These are phyloP conservation scores for Hyles lineata DNA, from an alignment of 2,888 invertebrate species.

Conservation along the genomic window DNA sequence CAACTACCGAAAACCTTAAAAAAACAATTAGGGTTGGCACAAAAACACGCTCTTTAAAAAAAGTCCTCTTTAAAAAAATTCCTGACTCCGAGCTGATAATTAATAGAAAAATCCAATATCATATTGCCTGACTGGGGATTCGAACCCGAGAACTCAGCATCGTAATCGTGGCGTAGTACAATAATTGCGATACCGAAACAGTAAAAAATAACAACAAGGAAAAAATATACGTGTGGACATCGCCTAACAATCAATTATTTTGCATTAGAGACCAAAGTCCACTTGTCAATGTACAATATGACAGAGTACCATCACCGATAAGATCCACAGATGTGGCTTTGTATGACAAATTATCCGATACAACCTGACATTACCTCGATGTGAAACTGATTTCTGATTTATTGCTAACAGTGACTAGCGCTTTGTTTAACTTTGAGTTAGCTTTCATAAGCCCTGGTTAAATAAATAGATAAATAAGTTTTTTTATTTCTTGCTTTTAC, in stretches of 20 bases:
- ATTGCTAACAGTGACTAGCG: background rate
- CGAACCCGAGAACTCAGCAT: too few relatives aligned
- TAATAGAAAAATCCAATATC: too few relatives aligned
- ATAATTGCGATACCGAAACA: too few relatives aligned
- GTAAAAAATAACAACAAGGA: background rate
- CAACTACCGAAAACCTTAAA: too few relatives aligned
- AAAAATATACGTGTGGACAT: background rate
- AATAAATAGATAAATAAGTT: too few relatives aligned
- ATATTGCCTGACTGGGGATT: too few relatives aligned
- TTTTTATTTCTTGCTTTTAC: too few relatives aligned
- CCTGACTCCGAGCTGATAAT: too few relatives aligned
- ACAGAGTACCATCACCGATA: background rate
- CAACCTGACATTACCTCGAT: background rate
- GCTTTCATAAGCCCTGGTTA: background rate
- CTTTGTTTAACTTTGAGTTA: background rate
- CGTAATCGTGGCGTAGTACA: too few relatives aligned
- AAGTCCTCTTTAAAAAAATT: too few relatives aligned
- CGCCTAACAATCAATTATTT: background rate
- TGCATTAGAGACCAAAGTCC: conserved; percentile 12
- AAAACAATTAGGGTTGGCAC: too few relatives aligned
- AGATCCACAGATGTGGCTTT: background rate
- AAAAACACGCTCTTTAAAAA: too few relatives aligned
- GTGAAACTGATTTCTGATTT: conserved; percentile 6
- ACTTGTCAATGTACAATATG: background rate
- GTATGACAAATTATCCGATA: conserved; percentile 2